These are phyloP conservation scores for Chloroceryle inda DNA, from an alignment of 2,797 vertebrate genomes.

Conservation along the genomic window DNA sequence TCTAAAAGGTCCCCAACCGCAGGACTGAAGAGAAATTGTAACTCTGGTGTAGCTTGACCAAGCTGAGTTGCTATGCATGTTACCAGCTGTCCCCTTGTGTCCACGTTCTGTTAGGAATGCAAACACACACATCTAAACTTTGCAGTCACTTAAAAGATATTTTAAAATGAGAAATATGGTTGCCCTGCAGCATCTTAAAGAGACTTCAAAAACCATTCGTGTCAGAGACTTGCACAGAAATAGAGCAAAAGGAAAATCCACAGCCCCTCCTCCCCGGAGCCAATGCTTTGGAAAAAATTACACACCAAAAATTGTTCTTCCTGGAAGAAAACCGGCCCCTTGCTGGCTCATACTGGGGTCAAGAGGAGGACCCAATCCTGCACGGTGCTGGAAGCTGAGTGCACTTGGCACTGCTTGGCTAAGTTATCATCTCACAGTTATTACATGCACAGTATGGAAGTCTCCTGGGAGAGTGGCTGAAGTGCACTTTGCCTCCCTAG, in stretches of 20 bases:
- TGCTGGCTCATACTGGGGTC: background rate
- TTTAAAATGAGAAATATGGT: background rate
- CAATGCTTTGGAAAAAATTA: background rate
- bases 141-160: background rate
- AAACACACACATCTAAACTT: background rate
- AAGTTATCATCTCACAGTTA: background rate
- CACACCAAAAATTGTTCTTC: background rate
- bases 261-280: background rate
- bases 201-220: background rate
- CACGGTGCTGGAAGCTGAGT: background rate
- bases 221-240: background rate
- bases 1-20: slow-evolving; percentile 70
- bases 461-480: background rate
- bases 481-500: background rate
- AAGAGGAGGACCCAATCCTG: background rate
- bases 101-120: background rate
- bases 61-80: background rate
- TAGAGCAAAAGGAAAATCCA: background rate
- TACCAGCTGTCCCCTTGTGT: background rate
- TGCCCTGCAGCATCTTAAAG: slow-evolving; percentile 21
- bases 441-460: background rate
- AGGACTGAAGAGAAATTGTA: slow-evolving; percentile 19
- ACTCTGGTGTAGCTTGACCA: background rate
- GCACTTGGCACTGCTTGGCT: background rate
- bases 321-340: background rate